These are phyloP conservation scores for Sinocyclocheilus rhinocerous DNA, from an alignment of 2,113 vertebrate genomes.

Conservation along the genomic window DNA sequence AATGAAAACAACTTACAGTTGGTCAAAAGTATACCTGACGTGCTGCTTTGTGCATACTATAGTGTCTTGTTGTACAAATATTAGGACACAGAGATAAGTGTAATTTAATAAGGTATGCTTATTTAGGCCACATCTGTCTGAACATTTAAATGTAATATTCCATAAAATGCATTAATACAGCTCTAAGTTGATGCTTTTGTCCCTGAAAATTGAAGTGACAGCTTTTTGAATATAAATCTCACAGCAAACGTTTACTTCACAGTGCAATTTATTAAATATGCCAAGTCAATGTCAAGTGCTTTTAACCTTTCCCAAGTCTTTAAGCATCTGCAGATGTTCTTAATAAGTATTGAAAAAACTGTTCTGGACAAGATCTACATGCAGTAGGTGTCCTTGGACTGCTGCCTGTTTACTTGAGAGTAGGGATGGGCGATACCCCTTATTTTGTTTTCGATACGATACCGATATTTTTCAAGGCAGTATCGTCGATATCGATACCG, in stretches of 20 bases:
- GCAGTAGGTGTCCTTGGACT: constrained; percentile 19
- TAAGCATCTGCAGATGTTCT: constrained; percentile 29
- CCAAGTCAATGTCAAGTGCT: constrained; percentile 26
- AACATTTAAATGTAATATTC: neutral
- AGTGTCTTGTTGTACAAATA: neutral
- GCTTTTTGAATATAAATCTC: no score
- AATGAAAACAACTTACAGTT: no score
- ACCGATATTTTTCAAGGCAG: no score
- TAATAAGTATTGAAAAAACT: neutral
- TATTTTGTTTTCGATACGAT: no score
- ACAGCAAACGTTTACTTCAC: constrained; percentile 3
- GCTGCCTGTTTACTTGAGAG: neutral
- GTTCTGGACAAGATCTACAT: neutral
- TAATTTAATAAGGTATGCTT: neutral
- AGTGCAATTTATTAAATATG: constrained; percentile 2
- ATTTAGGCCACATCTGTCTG: neutral
- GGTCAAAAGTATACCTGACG: neutral
- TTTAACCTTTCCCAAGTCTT: neutral
- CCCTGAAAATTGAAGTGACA: neutral
- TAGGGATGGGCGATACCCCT: no score
- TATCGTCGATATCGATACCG: no score
- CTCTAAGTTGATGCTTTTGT: neutral
- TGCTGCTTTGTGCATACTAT: neutral
- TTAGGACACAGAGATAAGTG: neutral
- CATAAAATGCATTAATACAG: neutral